Evolutionary conservation across 2,888 invertebrate species (phyloP).

Genomic region (Dioctria linearis): DNA sequence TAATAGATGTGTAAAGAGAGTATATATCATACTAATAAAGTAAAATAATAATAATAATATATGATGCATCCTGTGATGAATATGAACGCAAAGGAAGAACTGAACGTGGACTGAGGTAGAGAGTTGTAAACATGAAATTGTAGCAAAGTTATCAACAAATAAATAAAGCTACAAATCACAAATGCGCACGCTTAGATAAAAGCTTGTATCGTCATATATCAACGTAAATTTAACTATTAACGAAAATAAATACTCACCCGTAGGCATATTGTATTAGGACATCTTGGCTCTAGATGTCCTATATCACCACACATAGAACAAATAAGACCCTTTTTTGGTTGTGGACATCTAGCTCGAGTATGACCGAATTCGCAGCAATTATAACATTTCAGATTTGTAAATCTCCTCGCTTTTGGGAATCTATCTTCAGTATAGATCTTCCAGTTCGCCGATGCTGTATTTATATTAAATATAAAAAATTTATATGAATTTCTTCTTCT

Average conservation of each 20-base stretch:
- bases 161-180: no score
- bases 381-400: conserved; percentile 73
- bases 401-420: conserved; percentile 62
- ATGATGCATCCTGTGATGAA: no score
- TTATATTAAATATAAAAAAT: conserved; percentile 10
- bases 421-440: conserved; percentile 65
- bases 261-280: conserved; percentile 80
- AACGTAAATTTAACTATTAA: background rate
- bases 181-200: no score
- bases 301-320: conserved; percentile 80
- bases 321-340: conserved; percentile 73
- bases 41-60: no score
- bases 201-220: no score
- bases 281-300: conserved; percentile 78
- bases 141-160: no score
- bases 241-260: conserved; percentile 73
- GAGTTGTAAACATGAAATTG: no score
- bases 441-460: conserved; percentile 64
- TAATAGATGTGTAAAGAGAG: no score
- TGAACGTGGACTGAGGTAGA: no score
- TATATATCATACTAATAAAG: no score
- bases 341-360: conserved; percentile 74
- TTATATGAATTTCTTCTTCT: background rate
- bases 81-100: no score
- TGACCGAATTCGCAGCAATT: conserved; percentile 80